Percentiles rank a stretch among this genome's conserved stretches.
These are phyloP conservation scores for Syngnathus rostellatus DNA, from an alignment of 2,797 vertebrate species.

Conservation along the genomic window DNA sequence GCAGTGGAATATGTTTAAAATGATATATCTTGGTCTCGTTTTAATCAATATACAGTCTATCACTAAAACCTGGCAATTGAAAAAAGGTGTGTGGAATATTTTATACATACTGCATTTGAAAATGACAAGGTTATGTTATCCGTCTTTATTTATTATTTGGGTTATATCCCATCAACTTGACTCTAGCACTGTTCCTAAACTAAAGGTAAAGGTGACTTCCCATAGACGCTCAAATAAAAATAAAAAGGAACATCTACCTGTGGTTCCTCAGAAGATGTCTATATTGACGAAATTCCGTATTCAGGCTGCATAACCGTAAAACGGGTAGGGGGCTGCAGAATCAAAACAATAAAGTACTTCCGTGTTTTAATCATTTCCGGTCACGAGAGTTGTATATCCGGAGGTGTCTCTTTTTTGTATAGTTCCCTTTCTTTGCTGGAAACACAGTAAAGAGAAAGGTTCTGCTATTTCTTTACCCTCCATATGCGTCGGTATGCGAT, in stretches of 20 bases:
- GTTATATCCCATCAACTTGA: too few relatives aligned
- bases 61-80: too few relatives aligned
- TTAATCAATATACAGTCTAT: too few relatives aligned
- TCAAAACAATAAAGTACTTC: slow-evolving; percentile 36
- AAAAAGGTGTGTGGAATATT: too few relatives aligned
- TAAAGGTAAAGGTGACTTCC: neutral
- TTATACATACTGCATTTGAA: neutral
- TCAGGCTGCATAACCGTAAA: neutral
- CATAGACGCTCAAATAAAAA: neutral
- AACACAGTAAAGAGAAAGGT: neutral
- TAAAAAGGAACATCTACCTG: neutral
- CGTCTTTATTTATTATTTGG: neutral
- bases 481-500: too few relatives aligned
- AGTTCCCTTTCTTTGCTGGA: neutral
- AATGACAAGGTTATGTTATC: neutral
- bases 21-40: too few relatives aligned
- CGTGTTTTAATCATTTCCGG: slow-evolving; percentile 35
- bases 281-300: neutral
- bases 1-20: too few relatives aligned
- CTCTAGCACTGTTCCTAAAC: neutral
- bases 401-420: neutral
- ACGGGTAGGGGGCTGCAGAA: slow-evolving; percentile 12
- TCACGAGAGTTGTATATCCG: slow-evolving; percentile 36
- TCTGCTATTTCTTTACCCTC: neutral
- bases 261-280: neutral